phyloP scores from a whole-genome alignment of 2,888 invertebrate genomes.

The Itoplectis maculator region DNA sequence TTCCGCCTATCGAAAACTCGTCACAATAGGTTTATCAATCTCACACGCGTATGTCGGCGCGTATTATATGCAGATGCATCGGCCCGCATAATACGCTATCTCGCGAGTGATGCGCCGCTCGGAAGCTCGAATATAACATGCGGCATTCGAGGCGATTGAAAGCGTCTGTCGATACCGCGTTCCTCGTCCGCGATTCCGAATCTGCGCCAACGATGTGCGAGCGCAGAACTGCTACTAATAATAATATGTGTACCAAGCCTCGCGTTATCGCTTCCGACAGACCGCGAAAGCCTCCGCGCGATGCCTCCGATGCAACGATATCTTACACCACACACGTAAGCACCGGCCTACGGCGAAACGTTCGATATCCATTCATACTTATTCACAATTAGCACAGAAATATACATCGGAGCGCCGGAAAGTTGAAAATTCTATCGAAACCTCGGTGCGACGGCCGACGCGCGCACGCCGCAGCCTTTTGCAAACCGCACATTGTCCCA shows the following conservation, averaged over 20 bases:
- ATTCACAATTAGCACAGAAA: constrained; percentile 45
- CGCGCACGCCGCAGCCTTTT: constrained; percentile 20
- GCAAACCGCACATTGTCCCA: constrained; percentile 62
- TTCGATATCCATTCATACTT: constrained; percentile 20
- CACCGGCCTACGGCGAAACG: constrained; percentile 38
- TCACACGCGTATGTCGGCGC: constrained; percentile 18
- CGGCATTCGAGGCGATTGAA: constrained; percentile 64
- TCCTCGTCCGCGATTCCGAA: constrained; percentile 54
- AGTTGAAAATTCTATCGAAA: constrained; percentile 51
- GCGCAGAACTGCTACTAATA: constrained; percentile 50
- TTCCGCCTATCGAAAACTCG: constrained; percentile 66
- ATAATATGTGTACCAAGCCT: constrained; percentile 48
- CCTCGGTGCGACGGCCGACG: constrained; percentile 32
- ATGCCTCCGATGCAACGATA: constrained; percentile 36
- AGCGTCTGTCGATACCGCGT: constrained; percentile 66
- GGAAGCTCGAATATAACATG: constrained; percentile 51
- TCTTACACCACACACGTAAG: constrained; percentile 37
- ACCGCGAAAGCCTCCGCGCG: constrained; percentile 23
- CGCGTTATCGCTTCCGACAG: constrained; percentile 57
- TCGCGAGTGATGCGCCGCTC: constrained; percentile 50
- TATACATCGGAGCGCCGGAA: constrained; percentile 8
- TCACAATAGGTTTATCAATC: constrained; percentile 68
- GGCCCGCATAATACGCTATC: constrained; percentile 36
- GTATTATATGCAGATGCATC: constrained; percentile 53
- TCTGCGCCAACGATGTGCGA: constrained; percentile 39